These are phyloP conservation scores for Chrysolina americana DNA, from an alignment of 2,888 invertebrate species.

Conservation along the genomic window DNA sequence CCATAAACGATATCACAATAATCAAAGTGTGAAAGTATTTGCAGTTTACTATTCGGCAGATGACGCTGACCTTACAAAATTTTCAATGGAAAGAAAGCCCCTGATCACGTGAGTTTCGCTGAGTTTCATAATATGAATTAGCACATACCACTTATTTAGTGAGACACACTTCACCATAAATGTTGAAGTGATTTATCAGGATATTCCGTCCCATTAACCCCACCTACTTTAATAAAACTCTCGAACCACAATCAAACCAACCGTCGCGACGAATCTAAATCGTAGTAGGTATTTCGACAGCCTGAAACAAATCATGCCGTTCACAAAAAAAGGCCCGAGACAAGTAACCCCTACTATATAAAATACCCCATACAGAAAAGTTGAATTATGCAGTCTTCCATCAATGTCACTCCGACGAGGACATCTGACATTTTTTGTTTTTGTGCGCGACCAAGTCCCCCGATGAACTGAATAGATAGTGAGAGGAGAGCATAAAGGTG, in stretches of 20 bases:
- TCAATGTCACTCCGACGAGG: slow-evolving; percentile 44
- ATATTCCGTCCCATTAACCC: no score
- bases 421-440: slow-evolving; percentile 42
- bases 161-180: no score
- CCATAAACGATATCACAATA: no score
- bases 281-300: slow-evolving; percentile 2
- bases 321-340: not conserved
- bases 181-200: no score
- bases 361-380: slow-evolving; percentile 37
- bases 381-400: slow-evolving; percentile 46
- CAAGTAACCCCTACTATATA: slow-evolving; percentile 9
- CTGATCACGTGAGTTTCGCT: no score
- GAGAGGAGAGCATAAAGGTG: slow-evolving; percentile 30
- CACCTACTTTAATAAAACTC: not conserved
- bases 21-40: no score
- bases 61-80: no score
- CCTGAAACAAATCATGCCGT: slow-evolving; percentile 2
- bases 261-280: not conserved
- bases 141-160: no score
- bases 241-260: not conserved
- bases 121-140: no score
- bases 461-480: slow-evolving; percentile 32
- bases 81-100: no score
- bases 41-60: no score
- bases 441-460: slow-evolving; percentile 9